Conservation (phyloP, 2,888 invertebrate genomes). For the Tetrapedia diversipes region DNA sequence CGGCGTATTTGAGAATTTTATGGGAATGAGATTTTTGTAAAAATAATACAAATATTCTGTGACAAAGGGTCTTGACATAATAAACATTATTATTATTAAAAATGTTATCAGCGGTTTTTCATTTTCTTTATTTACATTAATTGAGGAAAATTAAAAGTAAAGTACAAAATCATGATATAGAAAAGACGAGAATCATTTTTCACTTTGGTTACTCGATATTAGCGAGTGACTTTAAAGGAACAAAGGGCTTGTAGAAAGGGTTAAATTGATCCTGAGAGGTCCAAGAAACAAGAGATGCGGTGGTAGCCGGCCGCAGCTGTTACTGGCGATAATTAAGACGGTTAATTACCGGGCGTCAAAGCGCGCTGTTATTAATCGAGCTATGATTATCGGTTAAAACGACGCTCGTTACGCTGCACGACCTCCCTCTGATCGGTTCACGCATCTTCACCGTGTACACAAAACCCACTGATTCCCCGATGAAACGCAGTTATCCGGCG, state of each 20-base stretch:
- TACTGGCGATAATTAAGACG: conserved; percentile 19
- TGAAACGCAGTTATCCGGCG: conserved; percentile 41
- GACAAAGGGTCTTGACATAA: too few relatives aligned
- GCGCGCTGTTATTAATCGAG: conserved; percentile 42
- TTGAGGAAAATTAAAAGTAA: too few relatives aligned
- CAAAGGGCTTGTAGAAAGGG: too few relatives aligned
- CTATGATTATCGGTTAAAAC: conserved; percentile 31
- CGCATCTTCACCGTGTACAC: conserved; percentile 24
- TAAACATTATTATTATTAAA: too few relatives aligned
- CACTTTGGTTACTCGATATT: background rate
- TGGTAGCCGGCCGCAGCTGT: background rate
- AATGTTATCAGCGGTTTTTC: too few relatives aligned
- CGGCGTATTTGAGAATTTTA: too few relatives aligned
- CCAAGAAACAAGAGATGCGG: background rate
- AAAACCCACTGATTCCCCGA: conserved; percentile 21
- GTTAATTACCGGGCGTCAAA: conserved; percentile 36
- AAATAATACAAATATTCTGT: too few relatives aligned
- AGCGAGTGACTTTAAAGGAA: too few relatives aligned
- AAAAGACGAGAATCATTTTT: background rate
- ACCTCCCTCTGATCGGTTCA: conserved; percentile 11
- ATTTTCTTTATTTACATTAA: too few relatives aligned
- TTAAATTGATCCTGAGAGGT: background rate
- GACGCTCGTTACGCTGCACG: conserved; percentile 32
- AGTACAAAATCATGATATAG: too few relatives aligned
- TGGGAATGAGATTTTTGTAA: too few relatives aligned